Conservation (phyloP, 92 coral and sea anemone species). For the Isaurus tuberculatus region DNA sequence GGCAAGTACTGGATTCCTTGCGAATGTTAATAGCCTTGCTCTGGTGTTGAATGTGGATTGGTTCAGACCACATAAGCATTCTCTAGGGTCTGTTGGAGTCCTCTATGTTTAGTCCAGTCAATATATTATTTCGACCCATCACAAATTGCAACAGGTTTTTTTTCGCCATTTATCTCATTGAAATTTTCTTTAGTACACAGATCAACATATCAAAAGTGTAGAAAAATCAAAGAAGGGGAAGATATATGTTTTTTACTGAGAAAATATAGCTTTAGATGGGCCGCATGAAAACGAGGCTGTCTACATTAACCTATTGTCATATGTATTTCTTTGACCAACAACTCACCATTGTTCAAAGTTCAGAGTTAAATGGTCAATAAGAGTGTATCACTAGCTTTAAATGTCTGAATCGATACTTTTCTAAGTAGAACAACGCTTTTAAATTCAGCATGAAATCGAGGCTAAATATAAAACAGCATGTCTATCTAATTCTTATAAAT, state of each 20-base stretch:
- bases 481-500: constrained; percentile 28
- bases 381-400: constrained; percentile 40
- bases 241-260: not conserved
- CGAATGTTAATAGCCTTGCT: too few relatives aligned
- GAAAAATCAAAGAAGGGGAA: constrained; percentile 33
- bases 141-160: too few relatives aligned
- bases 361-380: not conserved
- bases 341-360: not conserved
- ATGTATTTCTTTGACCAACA: not conserved
- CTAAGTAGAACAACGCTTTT: constrained; percentile 25
- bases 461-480: constrained; percentile 35
- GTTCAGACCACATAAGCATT: too few relatives aligned
- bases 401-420: constrained; percentile 30
- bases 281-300: not conserved
- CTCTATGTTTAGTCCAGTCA: too few relatives aligned
- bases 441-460: constrained; percentile 32
- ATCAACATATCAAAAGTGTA: constrained; percentile 36
- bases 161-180: not conserved
- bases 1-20: too few relatives aligned
- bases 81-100: too few relatives aligned
- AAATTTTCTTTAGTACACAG: too few relatives aligned
- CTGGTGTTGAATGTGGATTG: too few relatives aligned
- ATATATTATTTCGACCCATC: too few relatives aligned
- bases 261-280: not conserved
- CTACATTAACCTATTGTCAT: not conserved